Evolutionary conservation across 2,113 vertebrate species (phyloP).

Genomic region (Lamprotornis superbus): DNA sequence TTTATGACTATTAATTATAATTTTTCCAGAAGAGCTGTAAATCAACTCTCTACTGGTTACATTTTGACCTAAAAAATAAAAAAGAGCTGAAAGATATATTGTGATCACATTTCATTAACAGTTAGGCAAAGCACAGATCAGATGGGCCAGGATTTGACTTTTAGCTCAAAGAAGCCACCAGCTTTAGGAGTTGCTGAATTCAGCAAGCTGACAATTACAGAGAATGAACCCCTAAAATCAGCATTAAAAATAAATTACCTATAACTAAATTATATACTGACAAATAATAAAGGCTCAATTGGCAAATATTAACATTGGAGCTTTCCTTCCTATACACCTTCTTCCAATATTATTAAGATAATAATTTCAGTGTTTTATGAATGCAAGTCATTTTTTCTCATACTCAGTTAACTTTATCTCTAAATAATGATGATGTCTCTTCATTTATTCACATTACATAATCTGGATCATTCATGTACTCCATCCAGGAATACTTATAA

Average conservation of each 20-base stretch:
- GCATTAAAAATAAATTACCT: background rate
- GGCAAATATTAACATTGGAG: conserved; percentile 7
- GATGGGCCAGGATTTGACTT: background rate
- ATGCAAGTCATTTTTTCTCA: background rate
- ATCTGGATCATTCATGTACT: background rate
- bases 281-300: conserved; percentile 38
- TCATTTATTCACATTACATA: background rate
- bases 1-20: conserved; percentile 73
- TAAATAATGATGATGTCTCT: background rate
- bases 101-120: background rate
- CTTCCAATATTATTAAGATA: background rate
- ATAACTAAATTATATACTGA: conserved; percentile 41
- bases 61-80: conserved; percentile 28
- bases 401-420: background rate
- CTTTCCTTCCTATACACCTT: background rate
- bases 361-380: background rate
- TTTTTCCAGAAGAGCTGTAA: conserved; percentile 66
- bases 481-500: background rate
- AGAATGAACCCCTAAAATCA: background rate
- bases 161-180: background rate
- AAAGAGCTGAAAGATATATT: background rate
- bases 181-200: background rate
- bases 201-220: background rate
- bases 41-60: background rate
- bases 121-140: background rate